Evolutionary conservation across 1,140 invertebrate species (phyloP), one percentile per base, ranked within the genome.

Genomic region (Trichonephila clavata): DNA sequence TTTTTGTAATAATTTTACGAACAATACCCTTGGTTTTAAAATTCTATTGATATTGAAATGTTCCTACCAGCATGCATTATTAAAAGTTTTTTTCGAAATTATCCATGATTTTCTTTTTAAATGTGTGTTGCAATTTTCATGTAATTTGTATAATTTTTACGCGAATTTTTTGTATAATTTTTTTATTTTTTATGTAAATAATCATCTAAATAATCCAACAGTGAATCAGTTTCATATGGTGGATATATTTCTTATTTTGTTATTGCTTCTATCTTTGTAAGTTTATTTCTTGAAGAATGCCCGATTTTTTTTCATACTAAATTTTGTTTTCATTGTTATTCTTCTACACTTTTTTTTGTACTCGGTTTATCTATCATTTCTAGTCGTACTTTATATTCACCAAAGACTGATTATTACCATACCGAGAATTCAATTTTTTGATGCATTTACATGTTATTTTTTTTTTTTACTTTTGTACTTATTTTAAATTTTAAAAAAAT

Each of bases 311-410:
- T 84, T 24, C 8, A 13, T 59, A 57, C 8, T 18, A 59, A 39
- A n/a, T 57, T 84, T 50, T 57, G 81, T 84, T 39, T 39, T 77
- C 16, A 21, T 77, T 84, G 21, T 24, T 16, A 18, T 50, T 59
- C 13, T 57, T 77, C 32, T 77, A 20, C 27, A 59, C 57, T 60
- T 84, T 57, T 59, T 84, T 84, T 86, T 77, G 71, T 86, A 27
- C 91, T 92, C 61, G 91, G 91, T 92, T 92, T 92, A 61, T 91
- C 91, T 92, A 57, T 86, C 65, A 27, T 92, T 92, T 92, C 91
- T 92, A 92, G 91, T 92, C 91, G 81, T 60, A 86, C 65, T 86
- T 27, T 92, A 71, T 32, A 27, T 86, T 71, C 91, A 92, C 91
- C 91, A 92, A 92, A 92, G 91, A 92, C 80, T 59, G 90, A 83